Evolutionary conservation across 2,797 vertebrate species (phyloP).

Genomic region (Myripristis murdjan): DNA sequence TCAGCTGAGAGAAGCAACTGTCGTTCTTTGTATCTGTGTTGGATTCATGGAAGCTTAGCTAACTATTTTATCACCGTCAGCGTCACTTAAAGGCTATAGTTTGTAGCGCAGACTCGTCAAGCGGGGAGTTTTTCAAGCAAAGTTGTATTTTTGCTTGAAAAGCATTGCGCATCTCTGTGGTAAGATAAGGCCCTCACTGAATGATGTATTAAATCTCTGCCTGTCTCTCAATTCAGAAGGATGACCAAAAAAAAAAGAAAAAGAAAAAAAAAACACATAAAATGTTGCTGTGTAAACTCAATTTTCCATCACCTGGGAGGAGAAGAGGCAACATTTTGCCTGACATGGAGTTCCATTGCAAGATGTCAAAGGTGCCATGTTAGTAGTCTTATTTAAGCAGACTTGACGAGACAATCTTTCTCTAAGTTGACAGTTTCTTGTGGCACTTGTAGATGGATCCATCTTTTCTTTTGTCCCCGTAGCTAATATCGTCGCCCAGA

Average conservation of each 20-base stretch:
- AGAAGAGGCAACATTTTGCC: constrained; percentile 56
- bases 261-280: constrained; percentile 23
- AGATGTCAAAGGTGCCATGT: constrained; percentile 69
- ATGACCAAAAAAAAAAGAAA: too few relatives aligned
- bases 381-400: constrained; percentile 77
- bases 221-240: constrained; percentile 33
- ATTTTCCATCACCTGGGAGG: constrained; percentile 66
- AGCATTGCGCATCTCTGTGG: constrained; percentile 12
- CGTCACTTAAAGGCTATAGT: constrained; percentile 50
- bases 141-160: constrained; percentile 24
- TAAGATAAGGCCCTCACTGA: constrained; percentile 19
- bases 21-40: constrained; percentile 72
- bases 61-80: constrained; percentile 70
- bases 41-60: constrained; percentile 68
- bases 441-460: constrained; percentile 70
- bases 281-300: constrained; percentile 54
- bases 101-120: constrained; percentile 28
- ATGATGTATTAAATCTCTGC: constrained; percentile 46
- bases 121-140: constrained; percentile 39
- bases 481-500: constrained; percentile 66
- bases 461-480: constrained; percentile 77
- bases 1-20: constrained; percentile 79
- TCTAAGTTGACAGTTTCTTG: constrained; percentile 79
- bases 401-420: constrained; percentile 71
- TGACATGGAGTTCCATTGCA: constrained; percentile 59